Evolutionary conservation across 2,113 vertebrate genomes (phyloP).

Genomic region (Plestiodon gilberti): DNA sequence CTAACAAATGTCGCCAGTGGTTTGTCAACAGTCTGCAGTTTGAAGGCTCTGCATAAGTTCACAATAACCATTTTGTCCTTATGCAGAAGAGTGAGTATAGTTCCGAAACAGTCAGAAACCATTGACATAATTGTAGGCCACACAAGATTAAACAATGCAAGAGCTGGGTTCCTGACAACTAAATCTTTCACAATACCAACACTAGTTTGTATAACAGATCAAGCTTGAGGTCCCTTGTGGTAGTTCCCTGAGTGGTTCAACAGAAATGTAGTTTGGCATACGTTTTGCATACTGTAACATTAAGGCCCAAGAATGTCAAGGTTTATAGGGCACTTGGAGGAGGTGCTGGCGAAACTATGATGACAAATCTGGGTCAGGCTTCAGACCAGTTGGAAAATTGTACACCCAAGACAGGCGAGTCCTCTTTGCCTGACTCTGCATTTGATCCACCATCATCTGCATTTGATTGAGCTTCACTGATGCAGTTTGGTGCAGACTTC

Average conservation of each 20-base stretch:
- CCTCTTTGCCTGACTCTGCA: neutral
- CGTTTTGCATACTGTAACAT: neutral
- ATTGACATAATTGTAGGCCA: too few relatives aligned
- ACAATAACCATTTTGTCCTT: too few relatives aligned
- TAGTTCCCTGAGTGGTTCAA: neutral
- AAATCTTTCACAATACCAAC: neutral
- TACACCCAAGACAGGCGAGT: neutral
- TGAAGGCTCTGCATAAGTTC: too few relatives aligned
- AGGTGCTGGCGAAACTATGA: neutral
- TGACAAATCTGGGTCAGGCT: neutral
- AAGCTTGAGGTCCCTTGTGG: neutral
- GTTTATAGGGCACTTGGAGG: neutral
- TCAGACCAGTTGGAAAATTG: neutral
- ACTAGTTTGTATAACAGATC: neutral
- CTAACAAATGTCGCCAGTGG: too few relatives aligned
- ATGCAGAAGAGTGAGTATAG: too few relatives aligned
- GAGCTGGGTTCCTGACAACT: neutral
- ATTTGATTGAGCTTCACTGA: neutral
- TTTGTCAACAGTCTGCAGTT: too few relatives aligned
- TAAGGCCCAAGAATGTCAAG: neutral
- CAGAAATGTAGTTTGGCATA: neutral
- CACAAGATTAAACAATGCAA: too few relatives aligned
- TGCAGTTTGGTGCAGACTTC: too few relatives aligned
- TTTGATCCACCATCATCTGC: too few relatives aligned
- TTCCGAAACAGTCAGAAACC: too few relatives aligned